phyloP scores from a whole-genome alignment of 1,140 invertebrate genomes.

The Oryctes rhinoceros region DNA sequence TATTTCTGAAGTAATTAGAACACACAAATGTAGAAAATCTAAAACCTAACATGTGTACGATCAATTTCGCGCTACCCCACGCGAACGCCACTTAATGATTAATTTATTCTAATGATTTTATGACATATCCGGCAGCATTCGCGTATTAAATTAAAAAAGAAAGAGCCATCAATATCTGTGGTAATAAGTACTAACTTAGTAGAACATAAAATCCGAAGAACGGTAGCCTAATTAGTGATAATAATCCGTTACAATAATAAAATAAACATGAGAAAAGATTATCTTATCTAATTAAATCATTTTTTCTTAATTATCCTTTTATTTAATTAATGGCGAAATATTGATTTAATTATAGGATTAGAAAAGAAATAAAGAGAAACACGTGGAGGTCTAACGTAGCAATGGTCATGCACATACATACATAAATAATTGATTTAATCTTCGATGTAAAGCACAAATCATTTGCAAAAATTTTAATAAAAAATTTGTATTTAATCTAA shows the following conservation, averaged over 20 bases:
- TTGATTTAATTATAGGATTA: too few relatives aligned
- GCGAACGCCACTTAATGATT: background rate
- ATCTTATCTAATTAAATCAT: background rate
- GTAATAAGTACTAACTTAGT: slow-evolving; percentile 35
- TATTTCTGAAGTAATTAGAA: too few relatives aligned
- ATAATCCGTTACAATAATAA: slow-evolving; percentile 3
- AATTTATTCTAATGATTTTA: background rate
- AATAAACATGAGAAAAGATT: background rate
- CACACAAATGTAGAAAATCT: too few relatives aligned
- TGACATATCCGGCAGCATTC: background rate
- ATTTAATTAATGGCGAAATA: background rate
- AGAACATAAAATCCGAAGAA: background rate
- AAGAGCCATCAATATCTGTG: slow-evolving; percentile 31
- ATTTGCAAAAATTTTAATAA: too few relatives aligned
- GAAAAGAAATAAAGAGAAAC: too few relatives aligned
- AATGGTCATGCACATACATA: too few relatives aligned
- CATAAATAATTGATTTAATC: too few relatives aligned
- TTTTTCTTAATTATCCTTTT: background rate
- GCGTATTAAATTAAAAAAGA: background rate
- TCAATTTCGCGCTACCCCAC: too few relatives aligned
- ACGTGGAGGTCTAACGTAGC: too few relatives aligned
- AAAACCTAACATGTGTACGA: too few relatives aligned
- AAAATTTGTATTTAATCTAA: too few relatives aligned
- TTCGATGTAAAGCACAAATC: too few relatives aligned
- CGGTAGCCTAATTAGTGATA: slow-evolving; percentile 37